Base-by-base conservation (phyloP, 2,888 invertebrate species). In the Melolontha melolontha region DNA sequence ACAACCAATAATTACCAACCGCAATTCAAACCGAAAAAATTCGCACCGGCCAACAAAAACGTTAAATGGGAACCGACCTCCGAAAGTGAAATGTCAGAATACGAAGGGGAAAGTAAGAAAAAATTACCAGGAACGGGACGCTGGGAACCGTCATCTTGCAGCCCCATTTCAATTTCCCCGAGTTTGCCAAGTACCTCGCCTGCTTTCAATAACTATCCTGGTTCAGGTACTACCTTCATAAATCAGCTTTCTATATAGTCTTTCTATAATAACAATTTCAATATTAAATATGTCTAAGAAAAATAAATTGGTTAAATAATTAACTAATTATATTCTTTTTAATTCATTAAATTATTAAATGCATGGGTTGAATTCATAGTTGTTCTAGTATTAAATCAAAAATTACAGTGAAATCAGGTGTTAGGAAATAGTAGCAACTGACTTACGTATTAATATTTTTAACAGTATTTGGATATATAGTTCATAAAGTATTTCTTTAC, bases 41-140 rank as follows among this genome's bases (percentile, higher is more conserved):
- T 83, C 69, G 77, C 78, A n/a, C 69, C 77, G 16, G 50, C 73
- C 11, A 78, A 78, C 55, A 87, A 87, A 76, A 83, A 83, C 40
- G 86, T 86, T 12, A 88, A 87, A 75, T 88, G 88, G 88, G 88
- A 88, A 71, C 87, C 87, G 1, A 87, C 87, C 22, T 88, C 88
- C 0, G 89, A 89, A 75, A 88, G 88, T 74, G 89, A 89, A 79
- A 86, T 87, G 82, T 88, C 88, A 4, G 88, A 88, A 75, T 84
- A 84, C 41, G 88, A 88, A 75, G 85, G 85, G 57, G 82, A 83
- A 40, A 76, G 76, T 11, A 80, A 75, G 68, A 75, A 72, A 64
- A 83, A 81, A 70, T 82, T 84, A 62, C 81, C 80, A 68, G 64
- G 73, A 64, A 77, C 75, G 75, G 67, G 67, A 72, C 77, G 83